These are phyloP conservation scores for Percopsis omiscomaycus DNA, from an alignment of 2,797 vertebrate species.

Conservation along the genomic window DNA sequence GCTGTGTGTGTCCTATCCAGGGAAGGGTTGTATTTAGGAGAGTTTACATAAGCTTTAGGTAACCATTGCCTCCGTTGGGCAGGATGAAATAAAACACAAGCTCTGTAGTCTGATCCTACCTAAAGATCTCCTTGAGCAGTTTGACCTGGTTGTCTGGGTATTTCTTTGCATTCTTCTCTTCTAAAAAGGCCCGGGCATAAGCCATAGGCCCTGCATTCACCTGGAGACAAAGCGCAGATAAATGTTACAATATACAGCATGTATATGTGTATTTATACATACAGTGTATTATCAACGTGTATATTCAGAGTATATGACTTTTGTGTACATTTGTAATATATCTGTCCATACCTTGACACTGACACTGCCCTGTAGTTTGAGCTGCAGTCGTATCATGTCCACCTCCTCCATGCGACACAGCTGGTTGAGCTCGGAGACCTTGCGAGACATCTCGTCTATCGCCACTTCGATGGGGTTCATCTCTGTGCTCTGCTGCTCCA, in stretches of 20 bases:
- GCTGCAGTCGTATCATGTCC: conserved; percentile 97
- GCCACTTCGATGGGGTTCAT: conserved; percentile 98
- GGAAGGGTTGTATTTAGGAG: too few relatives aligned
- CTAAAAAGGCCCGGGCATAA: conserved; percentile 94
- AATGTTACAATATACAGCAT: conserved; percentile 4
- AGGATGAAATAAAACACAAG: neutral
- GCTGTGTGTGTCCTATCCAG: too few relatives aligned
- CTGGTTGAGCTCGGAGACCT: conserved; percentile 95
- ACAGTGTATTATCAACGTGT: neutral
- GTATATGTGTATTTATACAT: neutral
- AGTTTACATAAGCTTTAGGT: too few relatives aligned
- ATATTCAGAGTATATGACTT: neutral
- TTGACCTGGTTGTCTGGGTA: conserved; percentile 99
- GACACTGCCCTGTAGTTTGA: conserved; percentile 97
- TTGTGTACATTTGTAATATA: neutral
- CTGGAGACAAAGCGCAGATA: conserved; percentile 61
- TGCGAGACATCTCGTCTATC: conserved; percentile 97
- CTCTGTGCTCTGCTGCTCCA: conserved; percentile 93
- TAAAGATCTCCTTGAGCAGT: conserved; percentile 96
- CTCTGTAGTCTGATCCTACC: conserved; percentile 70
- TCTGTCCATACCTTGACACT: conserved; percentile 86
- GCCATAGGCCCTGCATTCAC: conserved; percentile 98
- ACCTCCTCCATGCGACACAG: conserved; percentile 94
- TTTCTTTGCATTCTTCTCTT: conserved; percentile 96
- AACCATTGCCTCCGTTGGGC: neutral